Evolutionary conservation across 2,888 invertebrate species (phyloP).

Genomic region (Odontomyia ornata): DNA sequence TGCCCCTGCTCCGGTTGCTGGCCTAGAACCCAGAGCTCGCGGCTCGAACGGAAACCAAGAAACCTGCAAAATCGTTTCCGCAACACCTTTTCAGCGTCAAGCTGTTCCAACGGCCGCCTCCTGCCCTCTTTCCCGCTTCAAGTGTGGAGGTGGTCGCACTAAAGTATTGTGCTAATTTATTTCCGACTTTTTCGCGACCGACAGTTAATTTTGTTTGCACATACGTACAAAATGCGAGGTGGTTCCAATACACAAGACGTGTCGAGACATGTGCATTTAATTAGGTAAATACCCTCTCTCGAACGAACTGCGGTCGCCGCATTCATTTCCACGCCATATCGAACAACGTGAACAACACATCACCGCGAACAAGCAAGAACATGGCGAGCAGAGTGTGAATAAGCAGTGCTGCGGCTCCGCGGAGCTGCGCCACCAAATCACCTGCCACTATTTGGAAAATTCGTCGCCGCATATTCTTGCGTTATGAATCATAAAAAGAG

Average conservation of each 20-base stretch:
- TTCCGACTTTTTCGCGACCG: conserved; percentile 43
- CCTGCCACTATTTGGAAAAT: background rate
- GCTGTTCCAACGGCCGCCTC: background rate
- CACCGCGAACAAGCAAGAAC: background rate
- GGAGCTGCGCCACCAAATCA: background rate
- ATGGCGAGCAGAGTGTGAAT: background rate
- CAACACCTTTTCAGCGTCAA: background rate
- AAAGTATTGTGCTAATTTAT: conserved; percentile 43
- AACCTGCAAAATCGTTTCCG: conserved; percentile 23
- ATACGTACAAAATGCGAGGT: conserved; percentile 32
- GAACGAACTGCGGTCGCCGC: conserved; percentile 10
- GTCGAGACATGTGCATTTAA: conserved; percentile 45
- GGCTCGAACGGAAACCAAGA: conserved; percentile 7
- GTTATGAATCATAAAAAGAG: background rate
- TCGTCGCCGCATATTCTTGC: background rate
- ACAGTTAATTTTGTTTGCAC: conserved; percentile 45
- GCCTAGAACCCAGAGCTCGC: background rate
- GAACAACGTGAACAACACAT: conserved; percentile 7
- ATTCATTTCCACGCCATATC: background rate
- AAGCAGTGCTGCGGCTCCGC: background rate
- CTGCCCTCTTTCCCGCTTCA: background rate
- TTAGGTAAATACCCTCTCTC: conserved; percentile 44
- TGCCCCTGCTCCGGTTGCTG: background rate
- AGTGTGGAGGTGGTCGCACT: conserved; percentile 18
- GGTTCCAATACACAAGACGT: conserved; percentile 26